Evolutionary conservation across 1,140 invertebrate species (phyloP), one percentile per base, ranked within the genome.

Genomic region (Phymastichus coffea): DNA sequence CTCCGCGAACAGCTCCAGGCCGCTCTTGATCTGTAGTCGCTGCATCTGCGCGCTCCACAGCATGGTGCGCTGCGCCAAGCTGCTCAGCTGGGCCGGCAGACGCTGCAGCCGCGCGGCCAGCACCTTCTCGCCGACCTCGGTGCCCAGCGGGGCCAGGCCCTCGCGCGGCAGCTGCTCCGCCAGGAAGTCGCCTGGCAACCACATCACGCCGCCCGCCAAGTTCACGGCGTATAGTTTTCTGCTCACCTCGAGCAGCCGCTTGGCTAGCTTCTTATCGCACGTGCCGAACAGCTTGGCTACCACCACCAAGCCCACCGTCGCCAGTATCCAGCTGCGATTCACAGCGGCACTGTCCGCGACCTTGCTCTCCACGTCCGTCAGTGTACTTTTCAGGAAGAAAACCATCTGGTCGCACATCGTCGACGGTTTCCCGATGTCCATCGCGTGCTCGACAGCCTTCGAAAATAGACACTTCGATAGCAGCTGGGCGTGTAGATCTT

Each of bases 111-210:
- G 66, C 0, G 23, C 6, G 1, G 52, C 25, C 0, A 80, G 54
- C 8, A 79, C 37, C 20, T 74, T 76, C 28, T 79, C 76, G 8
- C 78, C 77, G 0, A 72, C 19, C 61, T 77, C 74, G 0, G 59
- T 15, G 20, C 37, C 66, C 10, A 71, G 19, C 4, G 54, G 12
- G 6, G 46, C 35, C 0, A 72, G 65, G 17, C 61, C 57, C 23
- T 80, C 78, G 4, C 69, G 68, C 1, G 74, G 71, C 1, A 79
- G 47, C 28, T 62, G 68, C 9, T 73, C 63, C 8, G 58, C 74
- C 14, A 93, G 78, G 77, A 94, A 94, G 61, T 84, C 81, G 73
- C 89, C 90, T 6, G 92, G 89, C 69, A 89, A 85, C 91, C 91
- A 94, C 28, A 93, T 71, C 17, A 89, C 80, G 72, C 89, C 89